Evolutionary conservation across 2,113 vertebrate species (phyloP).

Genomic region (Callaeas wilsoni): DNA sequence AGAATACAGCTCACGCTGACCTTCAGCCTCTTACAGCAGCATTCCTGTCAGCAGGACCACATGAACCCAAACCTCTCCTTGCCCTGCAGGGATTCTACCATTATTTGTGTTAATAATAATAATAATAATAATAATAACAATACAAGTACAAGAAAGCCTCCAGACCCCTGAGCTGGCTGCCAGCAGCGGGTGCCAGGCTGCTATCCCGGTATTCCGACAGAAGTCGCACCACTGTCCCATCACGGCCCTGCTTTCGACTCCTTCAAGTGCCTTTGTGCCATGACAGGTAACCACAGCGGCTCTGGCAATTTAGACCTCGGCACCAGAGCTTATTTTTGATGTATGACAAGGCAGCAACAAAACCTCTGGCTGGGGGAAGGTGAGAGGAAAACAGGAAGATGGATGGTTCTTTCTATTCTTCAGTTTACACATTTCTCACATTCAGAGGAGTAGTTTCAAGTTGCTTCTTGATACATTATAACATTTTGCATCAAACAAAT

Average conservation of each 20-base stretch:
- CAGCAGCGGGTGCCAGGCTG: background rate
- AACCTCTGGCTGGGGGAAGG: background rate
- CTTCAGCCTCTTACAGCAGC: background rate
- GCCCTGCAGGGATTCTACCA: background rate
- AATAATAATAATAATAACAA: background rate
- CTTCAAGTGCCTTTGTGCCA: background rate
- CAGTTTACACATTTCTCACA: background rate
- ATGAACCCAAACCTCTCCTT: background rate
- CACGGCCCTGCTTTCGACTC: accelerated
- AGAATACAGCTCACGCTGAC: background rate
- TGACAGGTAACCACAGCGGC: background rate
- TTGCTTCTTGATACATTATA: background rate
- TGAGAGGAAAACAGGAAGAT: background rate
- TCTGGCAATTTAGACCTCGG: background rate
- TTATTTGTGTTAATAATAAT: background rate
- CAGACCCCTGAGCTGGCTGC: background rate
- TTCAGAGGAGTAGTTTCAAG: background rate
- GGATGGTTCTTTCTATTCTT: background rate
- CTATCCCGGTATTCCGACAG: accelerated
- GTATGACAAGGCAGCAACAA: background rate
- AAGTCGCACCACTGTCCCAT: background rate
- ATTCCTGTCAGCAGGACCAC: background rate
- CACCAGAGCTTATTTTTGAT: background rate
- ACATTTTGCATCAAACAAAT: background rate
- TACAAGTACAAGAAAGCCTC: background rate